phyloP scores from a whole-genome alignment of 2,113 vertebrate genomes.

The Dascyllus trimaculatus region DNA sequence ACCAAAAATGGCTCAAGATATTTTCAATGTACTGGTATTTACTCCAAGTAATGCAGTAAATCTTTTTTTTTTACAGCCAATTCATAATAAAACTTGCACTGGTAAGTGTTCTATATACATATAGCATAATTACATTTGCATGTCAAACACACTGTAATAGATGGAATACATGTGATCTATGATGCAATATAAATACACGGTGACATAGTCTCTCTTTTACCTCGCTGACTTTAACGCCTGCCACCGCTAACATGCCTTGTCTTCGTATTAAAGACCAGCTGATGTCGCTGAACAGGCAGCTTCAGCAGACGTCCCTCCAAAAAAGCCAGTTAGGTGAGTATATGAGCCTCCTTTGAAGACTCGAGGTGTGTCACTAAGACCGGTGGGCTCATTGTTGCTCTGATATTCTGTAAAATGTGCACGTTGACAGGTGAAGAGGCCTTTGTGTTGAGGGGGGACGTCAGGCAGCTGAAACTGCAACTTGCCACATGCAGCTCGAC shows the following conservation, averaged over 20 bases:
- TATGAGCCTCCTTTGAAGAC: not conserved
- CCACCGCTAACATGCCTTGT: not conserved
- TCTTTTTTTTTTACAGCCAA: conserved; percentile 24
- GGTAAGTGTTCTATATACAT: conserved; percentile 47
- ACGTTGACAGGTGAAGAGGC: conserved; percentile 41
- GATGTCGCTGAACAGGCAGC: not conserved
- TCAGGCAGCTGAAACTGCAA: conserved; percentile 32
- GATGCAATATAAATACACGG: not conserved
- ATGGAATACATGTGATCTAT: too few species aligned
- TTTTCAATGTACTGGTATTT: not conserved
- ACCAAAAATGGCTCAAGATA: not conserved
- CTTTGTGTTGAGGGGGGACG: conserved; percentile 26
- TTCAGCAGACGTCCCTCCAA: not conserved
- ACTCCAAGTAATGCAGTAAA: not conserved
- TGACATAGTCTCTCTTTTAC: too few species aligned
- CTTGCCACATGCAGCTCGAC: conserved; percentile 34
- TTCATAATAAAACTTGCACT: conserved; percentile 2
- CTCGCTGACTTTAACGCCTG: not conserved
- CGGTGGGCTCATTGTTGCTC: not conserved
- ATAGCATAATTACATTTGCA: too few species aligned
- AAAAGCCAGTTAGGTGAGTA: conserved; percentile 43
- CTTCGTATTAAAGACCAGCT: conserved; percentile 16
- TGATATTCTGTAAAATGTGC: not conserved
- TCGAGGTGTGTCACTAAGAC: too few species aligned
- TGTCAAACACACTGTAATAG: too few species aligned